These are phyloP conservation scores for Thaumetopoea pityocampa DNA, from an alignment of 1,140 invertebrate genomes.

Conservation along the genomic window DNA sequence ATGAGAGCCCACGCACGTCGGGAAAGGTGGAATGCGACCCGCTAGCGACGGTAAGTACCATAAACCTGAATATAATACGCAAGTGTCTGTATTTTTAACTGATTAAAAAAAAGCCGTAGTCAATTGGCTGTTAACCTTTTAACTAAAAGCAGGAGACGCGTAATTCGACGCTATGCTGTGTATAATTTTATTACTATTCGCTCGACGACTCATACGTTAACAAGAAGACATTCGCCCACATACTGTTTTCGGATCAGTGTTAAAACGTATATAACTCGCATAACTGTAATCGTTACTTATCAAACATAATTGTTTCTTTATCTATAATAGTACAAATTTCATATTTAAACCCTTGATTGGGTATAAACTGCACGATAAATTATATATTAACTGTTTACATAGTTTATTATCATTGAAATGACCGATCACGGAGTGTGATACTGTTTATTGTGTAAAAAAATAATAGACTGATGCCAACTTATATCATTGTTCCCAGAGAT, in stretches of 20 bases:
- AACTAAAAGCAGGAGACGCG: conserved; percentile 72
- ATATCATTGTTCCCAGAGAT: too few species aligned
- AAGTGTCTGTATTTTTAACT: conserved; percentile 73
- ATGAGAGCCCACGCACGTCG: conserved; percentile 69
- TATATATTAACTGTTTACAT: conserved; percentile 43
- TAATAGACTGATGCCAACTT: too few species aligned
- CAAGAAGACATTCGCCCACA: conserved; percentile 30
- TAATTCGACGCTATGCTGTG: conserved; percentile 73
- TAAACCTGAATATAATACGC: conserved; percentile 30
- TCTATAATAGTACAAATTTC: conserved; percentile 63
- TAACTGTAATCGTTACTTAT: conserved; percentile 54
- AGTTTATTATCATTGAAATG: conserved; percentile 39
- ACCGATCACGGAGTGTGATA: conserved; percentile 33
- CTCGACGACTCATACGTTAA: conserved; percentile 57
- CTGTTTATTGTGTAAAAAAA: conserved; percentile 7
- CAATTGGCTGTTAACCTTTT: conserved; percentile 75
- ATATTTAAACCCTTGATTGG: conserved; percentile 69
- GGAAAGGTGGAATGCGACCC: conserved; percentile 67
- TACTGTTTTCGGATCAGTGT: conserved; percentile 41
- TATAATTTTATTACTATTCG: conserved; percentile 73
- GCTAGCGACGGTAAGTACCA: conserved; percentile 64
- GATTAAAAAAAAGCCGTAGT: conserved; percentile 74
- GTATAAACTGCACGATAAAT: conserved; percentile 59
- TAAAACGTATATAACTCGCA: conserved; percentile 38
- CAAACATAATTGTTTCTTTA: conserved; percentile 60